Conservation (phyloP, 2,113 vertebrate species). For the Pomatostomus ruficeps region DNA sequence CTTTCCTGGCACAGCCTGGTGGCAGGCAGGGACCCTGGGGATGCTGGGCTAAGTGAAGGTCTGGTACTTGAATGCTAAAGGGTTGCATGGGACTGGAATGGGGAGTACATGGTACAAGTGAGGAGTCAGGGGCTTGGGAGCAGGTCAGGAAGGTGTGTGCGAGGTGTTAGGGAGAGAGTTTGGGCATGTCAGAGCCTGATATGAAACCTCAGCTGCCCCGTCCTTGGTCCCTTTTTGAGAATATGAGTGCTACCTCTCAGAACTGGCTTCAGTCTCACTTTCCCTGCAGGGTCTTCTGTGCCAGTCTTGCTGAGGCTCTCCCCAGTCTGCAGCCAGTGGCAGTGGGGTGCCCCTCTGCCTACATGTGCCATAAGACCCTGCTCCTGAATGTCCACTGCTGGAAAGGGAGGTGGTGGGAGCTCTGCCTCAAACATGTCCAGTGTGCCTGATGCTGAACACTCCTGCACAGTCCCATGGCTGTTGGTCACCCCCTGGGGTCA, state of each 20-base stretch:
- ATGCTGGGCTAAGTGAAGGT: neutral
- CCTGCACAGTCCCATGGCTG: neutral
- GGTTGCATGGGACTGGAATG: neutral
- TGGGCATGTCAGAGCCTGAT: neutral
- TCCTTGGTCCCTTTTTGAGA: neutral
- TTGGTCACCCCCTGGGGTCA: neutral
- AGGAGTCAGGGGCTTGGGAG: neutral
- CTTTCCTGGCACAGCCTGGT: neutral
- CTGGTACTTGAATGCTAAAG: neutral
- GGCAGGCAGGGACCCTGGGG: neutral
- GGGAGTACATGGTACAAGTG: neutral
- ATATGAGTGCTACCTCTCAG: neutral
- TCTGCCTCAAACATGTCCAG: neutral
- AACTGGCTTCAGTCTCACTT: neutral
- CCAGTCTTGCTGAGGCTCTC: neutral
- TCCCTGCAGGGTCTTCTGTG: neutral
- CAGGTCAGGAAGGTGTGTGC: neutral
- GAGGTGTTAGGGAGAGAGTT: neutral
- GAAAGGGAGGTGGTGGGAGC: neutral
- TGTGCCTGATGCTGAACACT: neutral
- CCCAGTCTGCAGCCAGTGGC: neutral
- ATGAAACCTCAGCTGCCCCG: neutral
- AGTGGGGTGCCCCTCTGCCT: neutral
- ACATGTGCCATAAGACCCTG: neutral
- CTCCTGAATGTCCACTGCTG: fast-evolving